A percentile compares a stretch with the other conserved stretches of the same genome.
phyloP scores from a whole-genome alignment of 1,140 invertebrate genomes.

The Teleopsis dalmanni region DNA sequence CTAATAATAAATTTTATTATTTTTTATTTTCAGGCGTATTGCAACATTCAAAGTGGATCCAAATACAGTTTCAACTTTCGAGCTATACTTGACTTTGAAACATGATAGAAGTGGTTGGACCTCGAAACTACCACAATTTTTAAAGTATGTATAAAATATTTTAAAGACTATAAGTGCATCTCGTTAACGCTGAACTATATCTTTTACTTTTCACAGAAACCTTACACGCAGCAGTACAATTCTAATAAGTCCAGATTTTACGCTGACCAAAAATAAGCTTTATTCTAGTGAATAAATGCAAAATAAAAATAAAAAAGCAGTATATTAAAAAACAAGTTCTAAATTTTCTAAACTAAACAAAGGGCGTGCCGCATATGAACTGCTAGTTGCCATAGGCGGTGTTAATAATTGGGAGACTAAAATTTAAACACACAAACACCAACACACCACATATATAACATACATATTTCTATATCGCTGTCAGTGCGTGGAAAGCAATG shows the following conservation, averaged over 20 bases:
- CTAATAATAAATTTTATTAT: not conserved
- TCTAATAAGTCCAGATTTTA: constrained; percentile 75
- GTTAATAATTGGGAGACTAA: too few species aligned
- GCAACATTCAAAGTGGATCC: constrained; percentile 72
- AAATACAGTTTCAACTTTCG: constrained; percentile 75
- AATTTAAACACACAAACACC: too few species aligned
- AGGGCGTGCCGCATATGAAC: too few species aligned
- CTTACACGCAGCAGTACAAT: constrained; percentile 72
- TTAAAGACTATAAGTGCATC: not conserved
- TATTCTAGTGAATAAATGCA: constrained; percentile 48
- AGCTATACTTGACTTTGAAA: constrained; percentile 74
- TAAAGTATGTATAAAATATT: constrained; percentile 79
- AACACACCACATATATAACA: too few species aligned
- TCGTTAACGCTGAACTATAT: not conserved
- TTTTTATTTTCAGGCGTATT: constrained; percentile 32
- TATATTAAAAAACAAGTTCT: too few species aligned
- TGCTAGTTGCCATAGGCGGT: too few species aligned
- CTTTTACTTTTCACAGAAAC: constrained; percentile 56
- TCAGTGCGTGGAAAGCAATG: too few species aligned
- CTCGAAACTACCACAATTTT: constrained; percentile 71
- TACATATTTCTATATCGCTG: too few species aligned
- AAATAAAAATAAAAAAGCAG: too few species aligned
- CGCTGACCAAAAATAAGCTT: constrained; percentile 76
- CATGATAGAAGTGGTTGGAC: constrained; percentile 76
- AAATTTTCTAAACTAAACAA: too few species aligned